Evolutionary conservation across 2,888 invertebrate species (phyloP).

Genomic region (Cyclophora albipunctata): DNA sequence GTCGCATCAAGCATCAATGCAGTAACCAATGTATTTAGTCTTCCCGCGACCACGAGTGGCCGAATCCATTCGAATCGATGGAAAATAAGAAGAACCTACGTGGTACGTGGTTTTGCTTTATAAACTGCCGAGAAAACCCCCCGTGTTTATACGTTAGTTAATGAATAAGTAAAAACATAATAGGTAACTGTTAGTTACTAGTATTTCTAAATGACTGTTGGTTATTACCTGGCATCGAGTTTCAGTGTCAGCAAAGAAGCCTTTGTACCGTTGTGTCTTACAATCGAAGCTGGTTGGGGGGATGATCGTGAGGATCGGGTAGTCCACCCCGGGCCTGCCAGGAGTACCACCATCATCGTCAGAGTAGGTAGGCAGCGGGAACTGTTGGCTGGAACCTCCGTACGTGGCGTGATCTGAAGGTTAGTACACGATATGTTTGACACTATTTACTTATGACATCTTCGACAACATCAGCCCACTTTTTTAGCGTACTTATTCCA

Average conservation of each 20-base stretch:
- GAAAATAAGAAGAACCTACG: no score
- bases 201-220: no score
- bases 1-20: no score
- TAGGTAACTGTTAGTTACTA: no score
- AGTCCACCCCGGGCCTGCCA: conserved; percentile 84
- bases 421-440: not conserved
- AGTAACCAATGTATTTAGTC: no score
- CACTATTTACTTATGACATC: not conserved
- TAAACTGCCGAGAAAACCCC: no score
- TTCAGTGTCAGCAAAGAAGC: conserved; percentile 92
- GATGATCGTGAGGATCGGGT: conserved; percentile 84
- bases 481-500: not conserved
- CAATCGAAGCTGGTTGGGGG: conserved; percentile 87
- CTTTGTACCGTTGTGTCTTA: conserved; percentile 90
- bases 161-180: no score
- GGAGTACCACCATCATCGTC: conserved; percentile 78
- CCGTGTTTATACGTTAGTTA: no score
- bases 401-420: conserved; percentile 36
- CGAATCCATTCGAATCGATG: no score
- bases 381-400: conserved; percentile 51
- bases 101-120: no score
- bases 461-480: not conserved
- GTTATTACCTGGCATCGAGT: conserved; percentile 85
- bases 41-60: no score
- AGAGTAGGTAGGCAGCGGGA: conserved; percentile 55